phyloP scores from a whole-genome alignment of 1,140 invertebrate species.

The Drosophila nasuta region DNA sequence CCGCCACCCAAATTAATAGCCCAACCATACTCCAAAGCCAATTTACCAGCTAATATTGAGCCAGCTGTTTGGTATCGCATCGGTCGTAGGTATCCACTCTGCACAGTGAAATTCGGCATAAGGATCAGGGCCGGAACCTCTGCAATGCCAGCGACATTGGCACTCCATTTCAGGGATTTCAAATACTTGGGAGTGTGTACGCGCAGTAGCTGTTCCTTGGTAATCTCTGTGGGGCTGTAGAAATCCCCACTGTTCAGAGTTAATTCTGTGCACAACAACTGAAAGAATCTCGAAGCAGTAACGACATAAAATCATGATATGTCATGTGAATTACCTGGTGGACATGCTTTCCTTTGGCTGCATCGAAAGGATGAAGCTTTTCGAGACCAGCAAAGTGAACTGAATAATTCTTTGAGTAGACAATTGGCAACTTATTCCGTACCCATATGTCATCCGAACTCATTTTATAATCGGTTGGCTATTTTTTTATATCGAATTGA shows the following conservation, averaged over 20 bases:
- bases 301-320: not conserved
- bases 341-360: conserved; percentile 93
- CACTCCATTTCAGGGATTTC: conserved; percentile 90
- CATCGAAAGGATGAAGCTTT: conserved; percentile 95
- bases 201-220: conserved; percentile 88
- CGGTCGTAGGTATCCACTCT: conserved; percentile 90
- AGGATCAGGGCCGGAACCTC: conserved; percentile 91
- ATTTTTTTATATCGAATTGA: not conserved
- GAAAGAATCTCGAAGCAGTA: not conserved
- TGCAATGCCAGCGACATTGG: conserved; percentile 91
- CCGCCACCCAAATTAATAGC: conserved; percentile 96
- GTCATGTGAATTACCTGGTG: conserved; percentile 86
- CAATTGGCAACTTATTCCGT: conserved; percentile 87
- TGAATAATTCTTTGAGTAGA: conserved; percentile 92
- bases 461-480: conserved; percentile 35
- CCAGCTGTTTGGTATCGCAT: conserved; percentile 94
- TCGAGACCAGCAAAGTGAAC: conserved; percentile 93
- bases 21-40: conserved; percentile 93
- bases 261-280: conserved; percentile 85
- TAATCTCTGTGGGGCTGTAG: conserved; percentile 89
- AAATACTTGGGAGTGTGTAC: conserved; percentile 91
- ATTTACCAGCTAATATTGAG: conserved; percentile 91
- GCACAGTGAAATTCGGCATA: conserved; percentile 92
- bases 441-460: conserved; percentile 36
- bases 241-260: conserved; percentile 86